Percentiles rank a stretch among this genome's conserved stretches.
Evolutionary conservation across 2,888 invertebrate species (phyloP).

Genomic region (Epistrophe eligans): DNA sequence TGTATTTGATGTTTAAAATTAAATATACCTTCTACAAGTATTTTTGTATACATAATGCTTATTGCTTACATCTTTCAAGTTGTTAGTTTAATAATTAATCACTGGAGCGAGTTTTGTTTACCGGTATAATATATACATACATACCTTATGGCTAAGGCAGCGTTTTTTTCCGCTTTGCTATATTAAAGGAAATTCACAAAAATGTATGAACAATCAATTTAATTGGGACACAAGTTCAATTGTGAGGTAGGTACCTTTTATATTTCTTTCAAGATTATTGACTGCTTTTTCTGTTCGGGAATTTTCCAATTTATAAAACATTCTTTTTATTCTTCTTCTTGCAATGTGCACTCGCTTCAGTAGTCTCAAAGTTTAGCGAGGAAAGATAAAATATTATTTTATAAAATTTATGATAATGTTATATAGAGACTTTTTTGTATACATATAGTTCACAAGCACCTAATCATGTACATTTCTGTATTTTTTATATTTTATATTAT

Average conservation of each 20-base stretch:
- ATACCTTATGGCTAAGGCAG: not conserved
- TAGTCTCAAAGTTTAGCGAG: conserved; percentile 4
- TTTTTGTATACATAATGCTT: not conserved
- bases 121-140: not conserved
- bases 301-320: conserved; percentile 1
- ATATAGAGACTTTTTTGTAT: too few relatives aligned
- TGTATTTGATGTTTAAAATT: conserved; percentile 20
- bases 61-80: not conserved
- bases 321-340: not conserved
- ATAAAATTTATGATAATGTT: not conserved
- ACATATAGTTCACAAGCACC: not conserved
- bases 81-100: not conserved
- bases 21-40: not conserved
- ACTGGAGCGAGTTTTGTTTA: not conserved
- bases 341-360: conserved; percentile 12
- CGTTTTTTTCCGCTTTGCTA: not conserved
- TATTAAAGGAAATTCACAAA: not conserved
- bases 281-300: conserved; percentile 4
- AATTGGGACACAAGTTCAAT: conserved; percentile 21
- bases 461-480: not conserved
- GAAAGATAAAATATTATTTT: not conserved
- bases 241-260: not conserved
- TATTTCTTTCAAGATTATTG: conserved; percentile 16
- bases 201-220: conserved; percentile 23
- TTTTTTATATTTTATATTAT: not conserved